A percentile compares a stretch with the other conserved stretches of the same genome.
Conservation (phyloP, 2,113 vertebrate genomes). For the Oreotragus oreotragus region DNA sequence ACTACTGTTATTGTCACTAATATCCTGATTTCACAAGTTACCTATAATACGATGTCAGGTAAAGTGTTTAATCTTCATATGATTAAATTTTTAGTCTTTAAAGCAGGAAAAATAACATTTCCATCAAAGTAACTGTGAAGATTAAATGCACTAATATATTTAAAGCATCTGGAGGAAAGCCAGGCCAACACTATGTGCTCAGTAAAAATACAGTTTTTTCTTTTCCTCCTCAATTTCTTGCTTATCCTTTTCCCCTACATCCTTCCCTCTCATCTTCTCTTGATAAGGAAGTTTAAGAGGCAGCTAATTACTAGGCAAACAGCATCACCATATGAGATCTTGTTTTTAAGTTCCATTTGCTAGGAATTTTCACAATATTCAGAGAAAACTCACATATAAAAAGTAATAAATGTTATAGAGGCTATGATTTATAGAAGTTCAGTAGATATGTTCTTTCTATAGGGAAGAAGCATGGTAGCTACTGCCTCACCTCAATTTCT, state of each 20-base stretch:
- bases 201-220: neutral
- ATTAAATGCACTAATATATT: neutral
- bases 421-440: neutral
- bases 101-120: neutral
- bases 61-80: neutral
- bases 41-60: neutral
- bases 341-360: neutral
- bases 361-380: neutral
- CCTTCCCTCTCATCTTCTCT: neutral
- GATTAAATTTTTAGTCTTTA: neutral
- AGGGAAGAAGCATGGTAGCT: neutral
- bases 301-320: neutral
- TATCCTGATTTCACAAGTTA: neutral
- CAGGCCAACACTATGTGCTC: neutral
- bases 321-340: neutral
- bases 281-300: neutral
- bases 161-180: neutral
- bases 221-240: neutral
- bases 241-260: neutral
- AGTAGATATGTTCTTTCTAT: neutral
- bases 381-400: neutral
- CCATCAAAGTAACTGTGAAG: neutral
- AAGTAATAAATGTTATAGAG: neutral
- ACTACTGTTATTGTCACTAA: neutral
- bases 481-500: neutral